Conservation (phyloP, 2,113 vertebrate species). For the Fregata magnificens region DNA sequence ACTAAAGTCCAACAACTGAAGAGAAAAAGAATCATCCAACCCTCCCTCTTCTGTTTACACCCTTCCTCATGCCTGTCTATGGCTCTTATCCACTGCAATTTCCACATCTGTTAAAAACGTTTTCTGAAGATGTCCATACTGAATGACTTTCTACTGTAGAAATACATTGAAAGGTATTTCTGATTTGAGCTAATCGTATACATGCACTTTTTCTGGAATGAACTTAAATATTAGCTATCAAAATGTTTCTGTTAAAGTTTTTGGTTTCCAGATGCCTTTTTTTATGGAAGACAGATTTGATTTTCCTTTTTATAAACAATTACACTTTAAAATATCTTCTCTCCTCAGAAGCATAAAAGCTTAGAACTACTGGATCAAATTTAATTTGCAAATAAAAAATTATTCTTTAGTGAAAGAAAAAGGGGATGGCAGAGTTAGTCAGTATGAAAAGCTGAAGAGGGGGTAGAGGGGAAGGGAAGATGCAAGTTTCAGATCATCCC, state of each 20-base stretch:
- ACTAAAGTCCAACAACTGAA: not conserved
- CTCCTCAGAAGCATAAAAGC: not conserved
- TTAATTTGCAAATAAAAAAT: not conserved
- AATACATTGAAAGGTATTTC: not conserved
- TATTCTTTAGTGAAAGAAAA: not conserved
- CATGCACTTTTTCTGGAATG: not conserved
- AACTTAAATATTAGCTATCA: not conserved
- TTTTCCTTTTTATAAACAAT: not conserved
- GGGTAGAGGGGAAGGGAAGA: not conserved
- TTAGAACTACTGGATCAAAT: not conserved
- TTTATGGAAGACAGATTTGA: not conserved
- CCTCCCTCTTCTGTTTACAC: not conserved
- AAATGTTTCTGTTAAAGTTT: not conserved
- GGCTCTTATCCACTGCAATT: not conserved
- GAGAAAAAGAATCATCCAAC: not conserved
- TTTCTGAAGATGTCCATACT: not conserved
- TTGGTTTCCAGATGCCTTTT: not conserved
- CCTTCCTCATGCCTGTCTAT: accelerated
- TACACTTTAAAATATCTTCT: not conserved
- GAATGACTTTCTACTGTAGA: not conserved
- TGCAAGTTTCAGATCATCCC: not conserved
- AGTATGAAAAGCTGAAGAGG: not conserved
- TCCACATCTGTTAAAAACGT: not conserved
- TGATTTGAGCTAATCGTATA: not conserved
- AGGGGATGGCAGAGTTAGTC: not conserved